Evolutionary conservation across 1,140 invertebrate genomes (phyloP).

Genomic region (Trachymyrmex cornetzi): DNA sequence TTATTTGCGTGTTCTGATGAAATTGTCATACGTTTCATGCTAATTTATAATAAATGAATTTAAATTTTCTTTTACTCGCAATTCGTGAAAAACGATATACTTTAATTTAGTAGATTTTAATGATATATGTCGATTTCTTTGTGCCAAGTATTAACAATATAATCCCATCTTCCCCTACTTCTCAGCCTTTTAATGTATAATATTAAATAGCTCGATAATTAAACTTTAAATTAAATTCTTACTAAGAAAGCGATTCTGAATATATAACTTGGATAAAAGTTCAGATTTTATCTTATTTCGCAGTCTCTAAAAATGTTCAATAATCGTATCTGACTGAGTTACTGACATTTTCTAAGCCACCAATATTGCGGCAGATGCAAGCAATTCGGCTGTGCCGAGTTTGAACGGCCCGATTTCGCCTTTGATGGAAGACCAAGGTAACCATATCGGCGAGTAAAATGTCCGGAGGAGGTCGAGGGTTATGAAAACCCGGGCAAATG

Average conservation of each 20-base stretch:
- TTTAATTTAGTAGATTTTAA: constrained; percentile 12
- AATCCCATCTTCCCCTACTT: constrained; percentile 3
- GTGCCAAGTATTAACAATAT: not conserved
- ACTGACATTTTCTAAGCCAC: constrained; percentile 28
- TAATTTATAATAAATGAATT: constrained; percentile 2
- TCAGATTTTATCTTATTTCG: not conserved
- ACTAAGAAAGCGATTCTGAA: not conserved
- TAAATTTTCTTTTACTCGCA: not conserved
- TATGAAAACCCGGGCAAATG: constrained; percentile 57
- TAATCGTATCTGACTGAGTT: constrained; percentile 32
- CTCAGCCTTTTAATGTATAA: not conserved
- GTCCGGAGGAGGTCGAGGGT: not conserved
- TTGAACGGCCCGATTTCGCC: constrained; percentile 28
- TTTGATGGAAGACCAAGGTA: constrained; percentile 37
- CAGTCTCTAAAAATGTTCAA: constrained; percentile 7
- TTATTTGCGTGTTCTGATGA: not conserved
- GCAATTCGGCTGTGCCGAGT: constrained; percentile 26
- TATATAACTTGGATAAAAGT: not conserved
- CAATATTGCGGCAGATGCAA: constrained; percentile 31
- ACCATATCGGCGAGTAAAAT: constrained; percentile 36
- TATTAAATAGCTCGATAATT: constrained; percentile 29
- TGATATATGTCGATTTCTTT: not conserved
- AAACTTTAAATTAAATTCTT: constrained; percentile 50
- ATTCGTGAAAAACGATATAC: not conserved
- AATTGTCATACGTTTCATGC: not conserved